Evolutionary conservation across 1,140 invertebrate genomes (phyloP).

Genomic region (Thaumetopoea pityocampa): DNA sequence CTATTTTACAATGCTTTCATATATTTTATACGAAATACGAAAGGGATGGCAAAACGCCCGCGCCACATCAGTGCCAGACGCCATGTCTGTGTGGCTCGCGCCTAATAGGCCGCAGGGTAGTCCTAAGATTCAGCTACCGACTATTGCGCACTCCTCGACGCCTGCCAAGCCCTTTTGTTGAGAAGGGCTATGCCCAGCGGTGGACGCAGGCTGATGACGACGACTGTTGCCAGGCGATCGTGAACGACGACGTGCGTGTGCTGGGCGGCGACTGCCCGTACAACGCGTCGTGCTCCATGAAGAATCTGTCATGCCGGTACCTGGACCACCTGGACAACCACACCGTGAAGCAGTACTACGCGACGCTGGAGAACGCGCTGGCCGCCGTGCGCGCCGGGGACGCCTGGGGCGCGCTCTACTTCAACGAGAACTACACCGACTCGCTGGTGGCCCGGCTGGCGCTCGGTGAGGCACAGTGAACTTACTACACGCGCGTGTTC

Average conservation of each 20-base stretch:
- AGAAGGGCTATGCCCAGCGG: too few relatives aligned
- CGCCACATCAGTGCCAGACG: too few relatives aligned
- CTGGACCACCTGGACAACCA: constrained; percentile 80
- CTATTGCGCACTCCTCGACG: too few relatives aligned
- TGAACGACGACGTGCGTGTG: constrained; percentile 87
- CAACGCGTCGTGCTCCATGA: constrained; percentile 80
- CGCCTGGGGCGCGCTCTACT: constrained; percentile 91
- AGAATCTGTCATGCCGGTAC: constrained; percentile 86
- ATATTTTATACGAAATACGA: too few relatives aligned
- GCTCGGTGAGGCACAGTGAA: constrained; percentile 68
- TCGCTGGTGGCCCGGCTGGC: constrained; percentile 84
- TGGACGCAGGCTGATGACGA: too few relatives aligned
- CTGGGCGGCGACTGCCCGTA: constrained; percentile 72
- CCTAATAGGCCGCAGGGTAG: too few relatives aligned
- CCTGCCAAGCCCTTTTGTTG: too few relatives aligned
- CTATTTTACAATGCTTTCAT: too few relatives aligned
- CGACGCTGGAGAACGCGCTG: constrained; percentile 80
- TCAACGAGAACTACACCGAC: constrained; percentile 91
- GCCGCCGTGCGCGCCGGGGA: constrained; percentile 83
- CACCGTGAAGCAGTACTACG: constrained; percentile 84
- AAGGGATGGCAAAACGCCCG: too few relatives aligned
- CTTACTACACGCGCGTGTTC: neutral
- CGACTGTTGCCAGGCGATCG: constrained; percentile 83
- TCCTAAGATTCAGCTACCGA: too few relatives aligned
- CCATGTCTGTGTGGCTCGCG: too few relatives aligned